phyloP scores from a whole-genome alignment of 2,888 invertebrate species.

The Drosophila ustulata region DNA sequence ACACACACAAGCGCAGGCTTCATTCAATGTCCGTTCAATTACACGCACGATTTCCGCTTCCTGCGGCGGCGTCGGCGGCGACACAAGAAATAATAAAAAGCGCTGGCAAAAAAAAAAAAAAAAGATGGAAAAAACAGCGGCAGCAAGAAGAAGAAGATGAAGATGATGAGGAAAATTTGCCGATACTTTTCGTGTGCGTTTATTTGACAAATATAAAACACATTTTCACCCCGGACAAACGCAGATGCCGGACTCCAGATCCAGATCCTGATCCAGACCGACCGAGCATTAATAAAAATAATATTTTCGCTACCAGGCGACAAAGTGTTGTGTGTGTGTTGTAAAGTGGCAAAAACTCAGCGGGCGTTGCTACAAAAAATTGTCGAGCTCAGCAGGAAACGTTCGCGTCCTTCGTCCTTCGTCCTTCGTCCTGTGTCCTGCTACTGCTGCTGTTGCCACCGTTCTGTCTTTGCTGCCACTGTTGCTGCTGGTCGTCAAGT shows the following conservation, averaged over 20 bases:
- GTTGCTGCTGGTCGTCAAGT: constrained; percentile 36
- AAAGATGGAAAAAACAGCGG: constrained; percentile 13
- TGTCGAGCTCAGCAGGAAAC: constrained; percentile 69
- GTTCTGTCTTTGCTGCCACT: neutral
- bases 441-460: constrained; percentile 9
- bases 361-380: constrained; percentile 50
- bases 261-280: constrained; percentile 57
- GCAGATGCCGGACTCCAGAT: constrained; percentile 37
- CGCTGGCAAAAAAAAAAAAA: constrained; percentile 21
- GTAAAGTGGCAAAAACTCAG: constrained; percentile 58
- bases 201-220: constrained; percentile 79
- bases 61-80: constrained; percentile 61
- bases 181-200: constrained; percentile 64
- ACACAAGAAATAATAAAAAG: constrained; percentile 58
- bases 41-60: constrained; percentile 81
- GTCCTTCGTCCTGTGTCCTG: constrained; percentile 32
- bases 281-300: constrained; percentile 76
- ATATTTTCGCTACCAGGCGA: constrained; percentile 59
- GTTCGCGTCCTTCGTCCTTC: constrained; percentile 33
- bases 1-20: constrained; percentile 56
- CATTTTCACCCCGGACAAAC: constrained; percentile 65
- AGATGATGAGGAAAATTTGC: constrained; percentile 22
- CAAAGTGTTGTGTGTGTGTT: constrained; percentile 41
- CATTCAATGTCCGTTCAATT: constrained; percentile 78
- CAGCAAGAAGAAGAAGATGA: neutral